Conservation (phyloP, 2,888 invertebrate species). For the Sinohyriopsis cumingii region DNA sequence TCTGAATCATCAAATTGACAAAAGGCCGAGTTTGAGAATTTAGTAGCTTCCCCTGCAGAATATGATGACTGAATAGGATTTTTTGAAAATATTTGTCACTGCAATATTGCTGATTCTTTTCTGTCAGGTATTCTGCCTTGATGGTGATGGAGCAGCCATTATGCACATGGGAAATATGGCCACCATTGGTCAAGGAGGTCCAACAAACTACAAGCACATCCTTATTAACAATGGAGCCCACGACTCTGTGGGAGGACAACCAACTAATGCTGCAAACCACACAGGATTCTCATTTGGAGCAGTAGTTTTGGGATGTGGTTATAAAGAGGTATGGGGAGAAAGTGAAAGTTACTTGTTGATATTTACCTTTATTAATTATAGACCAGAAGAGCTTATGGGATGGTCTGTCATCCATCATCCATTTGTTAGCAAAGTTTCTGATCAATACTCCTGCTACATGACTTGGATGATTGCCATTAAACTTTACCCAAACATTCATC, state of each 20-base stretch:
- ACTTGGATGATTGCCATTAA: too few species aligned
- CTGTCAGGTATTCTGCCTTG: constrained; percentile 69
- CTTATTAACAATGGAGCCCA: constrained; percentile 73
- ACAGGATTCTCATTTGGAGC: constrained; percentile 58
- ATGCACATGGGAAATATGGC: constrained; percentile 73
- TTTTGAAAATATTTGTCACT: too few species aligned
- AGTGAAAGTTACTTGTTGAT: not conserved
- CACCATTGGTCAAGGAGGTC: constrained; percentile 67
- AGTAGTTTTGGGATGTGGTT: constrained; percentile 67
- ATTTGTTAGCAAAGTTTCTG: too few species aligned
- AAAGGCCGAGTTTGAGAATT: too few species aligned
- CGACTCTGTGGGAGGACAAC: constrained; percentile 73
- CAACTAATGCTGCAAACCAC: constrained; percentile 66
- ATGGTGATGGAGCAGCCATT: constrained; percentile 73
- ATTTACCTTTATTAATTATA: not conserved
- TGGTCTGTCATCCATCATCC: too few species aligned
- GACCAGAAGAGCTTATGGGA: not conserved
- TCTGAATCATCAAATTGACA: too few species aligned
- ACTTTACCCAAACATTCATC: too few species aligned
- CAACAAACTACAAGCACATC: constrained; percentile 72
- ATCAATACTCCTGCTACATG: too few species aligned
- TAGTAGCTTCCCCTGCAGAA: too few species aligned
- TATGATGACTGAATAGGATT: too few species aligned
- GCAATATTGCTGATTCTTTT: not conserved
- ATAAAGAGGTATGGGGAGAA: constrained; percentile 62